A percentile compares a stretch with the other conserved stretches of the same genome.
These are phyloP conservation scores for Arothron firmamentum DNA, from an alignment of 2,113 vertebrate species.

Conservation along the genomic window DNA sequence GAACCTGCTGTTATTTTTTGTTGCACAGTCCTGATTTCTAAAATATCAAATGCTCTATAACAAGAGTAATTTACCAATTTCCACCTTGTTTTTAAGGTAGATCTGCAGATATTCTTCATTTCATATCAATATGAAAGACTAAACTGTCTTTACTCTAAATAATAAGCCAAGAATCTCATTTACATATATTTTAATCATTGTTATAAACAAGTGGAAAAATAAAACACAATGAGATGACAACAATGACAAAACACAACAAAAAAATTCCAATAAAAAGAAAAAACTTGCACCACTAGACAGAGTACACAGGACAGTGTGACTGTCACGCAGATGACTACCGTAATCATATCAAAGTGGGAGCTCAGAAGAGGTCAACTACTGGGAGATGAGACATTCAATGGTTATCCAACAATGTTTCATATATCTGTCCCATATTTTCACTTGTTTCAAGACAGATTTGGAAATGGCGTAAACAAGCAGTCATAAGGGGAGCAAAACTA, in stretches of 20 bases:
- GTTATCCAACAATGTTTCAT: conserved; percentile 61
- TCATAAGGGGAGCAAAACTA: conserved; percentile 35
- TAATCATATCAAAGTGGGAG: too few species aligned
- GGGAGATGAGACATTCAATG: conserved; percentile 60
- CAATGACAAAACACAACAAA: conserved; percentile 48
- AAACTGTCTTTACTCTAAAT: conserved; percentile 34
- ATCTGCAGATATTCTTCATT: not conserved
- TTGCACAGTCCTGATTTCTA: too few species aligned
- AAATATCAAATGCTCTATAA: not conserved
- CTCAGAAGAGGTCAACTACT: not conserved
- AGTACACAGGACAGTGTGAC: conserved; percentile 30
- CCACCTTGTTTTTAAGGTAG: too few species aligned
- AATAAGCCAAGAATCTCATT: conserved; percentile 42
- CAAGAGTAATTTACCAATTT: too few species aligned
- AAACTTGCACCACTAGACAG: conserved; percentile 34
- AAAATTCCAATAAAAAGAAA: conserved; percentile 30
- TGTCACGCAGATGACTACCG: conserved; percentile 9
- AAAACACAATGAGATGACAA: conserved; percentile 62
- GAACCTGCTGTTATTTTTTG: too few species aligned
- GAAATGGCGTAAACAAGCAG: conserved; percentile 39
- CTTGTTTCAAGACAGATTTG: conserved; percentile 22
- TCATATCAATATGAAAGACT: not conserved
- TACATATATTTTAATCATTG: conserved; percentile 51
- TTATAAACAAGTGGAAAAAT: conserved; percentile 57
- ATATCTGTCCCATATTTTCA: conserved; percentile 33